Evolutionary conservation across 2,888 invertebrate species (phyloP), one percentile per base, ranked within the genome.

Genomic region (Cheilosia vernalis): DNA sequence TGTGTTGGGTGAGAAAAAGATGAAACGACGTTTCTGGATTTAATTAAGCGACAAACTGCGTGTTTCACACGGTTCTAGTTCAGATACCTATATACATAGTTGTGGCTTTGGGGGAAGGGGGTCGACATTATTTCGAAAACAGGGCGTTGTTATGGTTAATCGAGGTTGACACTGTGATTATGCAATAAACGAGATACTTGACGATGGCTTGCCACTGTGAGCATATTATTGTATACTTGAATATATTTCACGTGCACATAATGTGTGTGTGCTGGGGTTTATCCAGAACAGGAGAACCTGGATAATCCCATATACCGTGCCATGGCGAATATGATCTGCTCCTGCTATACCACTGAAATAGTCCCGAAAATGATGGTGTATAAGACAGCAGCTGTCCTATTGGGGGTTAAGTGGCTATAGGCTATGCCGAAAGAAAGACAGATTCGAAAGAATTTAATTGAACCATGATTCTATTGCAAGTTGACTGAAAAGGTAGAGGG

Each of bases 41-140:
- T 79, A 79, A 79, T 79, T 72, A 66, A 66, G 72, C 72, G 72
- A 72, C 72, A 79, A 79, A 72, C 66, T 72, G 79, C 64, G 72
- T 73, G 53, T 66, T 79, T 79, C 66, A 66, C 58, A 66, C 44
- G 51, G 56, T 1, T 51, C 9, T 49, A 49, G 21, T 33, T 5
- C 44, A 17, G 44, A 44, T 17, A 15, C 9, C 7, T 30, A 24
- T 5, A 5, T 27, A 0, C 9, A 9, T 30, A 24, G 51, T 13
- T 21, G 19, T 4, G 10, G 17, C 21, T 21, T 21, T 4, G 10
- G 24, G 0, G 2, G 0, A 3, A 13, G 3, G 49, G 4, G 24
- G 17, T 47, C 56, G 37, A 58, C 42, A 40, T 40, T n/a, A 51
- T 51, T 70, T 66, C 13, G 64, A 47, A 66, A 56, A 51, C 30